Evolutionary conservation across 2,797 vertebrate genomes (phyloP), one percentile per base, ranked within the genome.

Genomic region (Gambelia wislizenii): DNA sequence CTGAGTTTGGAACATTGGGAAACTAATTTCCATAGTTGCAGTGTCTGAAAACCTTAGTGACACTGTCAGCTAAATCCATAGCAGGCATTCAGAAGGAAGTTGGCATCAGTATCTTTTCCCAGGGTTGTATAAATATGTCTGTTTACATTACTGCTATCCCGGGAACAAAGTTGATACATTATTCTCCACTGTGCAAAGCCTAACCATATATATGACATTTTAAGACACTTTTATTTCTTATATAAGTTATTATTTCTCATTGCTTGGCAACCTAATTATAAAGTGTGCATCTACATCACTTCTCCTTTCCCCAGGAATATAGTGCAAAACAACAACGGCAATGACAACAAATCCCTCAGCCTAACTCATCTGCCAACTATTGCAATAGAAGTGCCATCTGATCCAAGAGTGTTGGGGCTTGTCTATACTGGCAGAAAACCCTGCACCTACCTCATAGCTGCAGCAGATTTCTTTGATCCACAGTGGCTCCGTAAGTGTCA

Each of bases 51-150:
- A 42, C 22, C 14, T 39, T 79, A 82, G 39, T 88, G 42, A 86
- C 80, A 86, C 30, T 86, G 70, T 39, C 86, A 20, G 79, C 84
- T 89, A 79, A 30, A 83, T 18, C 87, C 67, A 87, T 93, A 83
- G 75, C 91, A 93, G 89, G 87, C 72, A 87, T 94, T 88, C 91
- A 90, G 83, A 91, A 88, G 87, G 89, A 94, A 95, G 89, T 5
- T 91, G 89, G 90, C 87, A 91, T 91, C 78, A 69, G 86, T 56
- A 86, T 89, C 93, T 88, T 94, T 89, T 76, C 72, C 82, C 89
- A 94, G 90, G 67, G 4, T 88, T 90, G 16, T 91, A 52, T 91
- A 89, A 91, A 89, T 61, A 81, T 52, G n/a, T 72, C 47, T 93
- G 56, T 92, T 96, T 92, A 93, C 39, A 78, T 69, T 92, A 36